phyloP scores from a whole-genome alignment of 2,113 vertebrate genomes.

The Perognathus longimembris region DNA sequence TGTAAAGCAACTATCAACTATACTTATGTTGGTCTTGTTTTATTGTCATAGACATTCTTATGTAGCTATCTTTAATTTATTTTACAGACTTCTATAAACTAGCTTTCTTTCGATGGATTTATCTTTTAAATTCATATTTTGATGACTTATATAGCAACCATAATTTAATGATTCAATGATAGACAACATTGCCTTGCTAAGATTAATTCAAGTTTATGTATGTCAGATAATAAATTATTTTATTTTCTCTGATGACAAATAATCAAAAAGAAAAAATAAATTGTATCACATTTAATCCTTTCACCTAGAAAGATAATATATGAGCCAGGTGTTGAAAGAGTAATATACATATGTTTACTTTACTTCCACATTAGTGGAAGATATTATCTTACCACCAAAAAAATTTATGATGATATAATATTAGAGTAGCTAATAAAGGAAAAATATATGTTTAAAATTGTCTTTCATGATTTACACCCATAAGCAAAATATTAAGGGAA shows the following conservation, averaged over 20 bases:
- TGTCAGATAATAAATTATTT: neutral
- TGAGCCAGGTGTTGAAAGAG: slow-evolving; percentile 43
- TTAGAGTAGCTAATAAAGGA: neutral
- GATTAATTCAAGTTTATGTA: slow-evolving; percentile 21
- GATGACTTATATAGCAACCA: neutral
- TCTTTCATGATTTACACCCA: neutral
- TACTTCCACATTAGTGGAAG: neutral
- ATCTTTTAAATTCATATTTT: neutral
- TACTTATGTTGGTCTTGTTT: neutral
- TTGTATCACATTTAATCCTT: neutral
- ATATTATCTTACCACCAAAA: neutral
- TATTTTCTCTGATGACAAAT: neutral
- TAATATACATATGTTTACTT: neutral
- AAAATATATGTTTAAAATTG: neutral
- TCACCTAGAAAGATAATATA: neutral
- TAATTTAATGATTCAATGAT: neutral
- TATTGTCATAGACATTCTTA: neutral
- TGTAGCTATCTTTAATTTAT: neutral
- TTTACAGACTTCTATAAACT: no score
- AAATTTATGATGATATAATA: neutral
- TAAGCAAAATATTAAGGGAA: neutral
- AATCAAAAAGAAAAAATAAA: slow-evolving; percentile 23
- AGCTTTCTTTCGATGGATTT: neutral
- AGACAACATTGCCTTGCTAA: slow-evolving; percentile 1
- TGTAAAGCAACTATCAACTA: neutral